Conservation (phyloP, 2,797 vertebrate species). For the Pseudocheirus occidentalis region DNA sequence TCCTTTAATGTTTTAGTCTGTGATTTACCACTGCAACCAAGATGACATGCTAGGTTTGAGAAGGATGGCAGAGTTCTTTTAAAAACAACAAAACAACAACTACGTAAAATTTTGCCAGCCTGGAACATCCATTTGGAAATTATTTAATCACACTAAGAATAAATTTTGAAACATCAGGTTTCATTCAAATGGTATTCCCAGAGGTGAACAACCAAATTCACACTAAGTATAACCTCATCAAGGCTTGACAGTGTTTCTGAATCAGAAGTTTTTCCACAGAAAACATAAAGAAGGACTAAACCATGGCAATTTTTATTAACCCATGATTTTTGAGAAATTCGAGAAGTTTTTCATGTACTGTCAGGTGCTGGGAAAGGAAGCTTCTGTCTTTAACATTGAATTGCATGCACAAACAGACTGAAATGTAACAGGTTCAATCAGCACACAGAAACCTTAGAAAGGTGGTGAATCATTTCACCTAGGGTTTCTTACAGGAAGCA, state of each 20-base stretch:
- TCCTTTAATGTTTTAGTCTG: slow-evolving; percentile 52
- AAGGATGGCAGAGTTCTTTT: slow-evolving; percentile 35
- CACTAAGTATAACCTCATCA: slow-evolving; percentile 24
- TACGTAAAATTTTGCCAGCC: background rate
- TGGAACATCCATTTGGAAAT: slow-evolving; percentile 50
- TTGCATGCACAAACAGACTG: background rate
- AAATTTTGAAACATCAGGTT: slow-evolving; percentile 42
- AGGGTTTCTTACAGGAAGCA: slow-evolving; percentile 22
- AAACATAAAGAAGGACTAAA: background rate
- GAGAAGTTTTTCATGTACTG: slow-evolving; percentile 24
- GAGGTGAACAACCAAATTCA: slow-evolving; percentile 31
- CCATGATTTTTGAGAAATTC: slow-evolving; percentile 12
- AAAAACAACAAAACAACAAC: slow-evolving; percentile 31
- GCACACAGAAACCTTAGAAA: slow-evolving; percentile 33
- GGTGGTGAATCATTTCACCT: background rate
- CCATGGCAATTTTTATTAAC: background rate
- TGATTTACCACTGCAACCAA: slow-evolving; percentile 49
- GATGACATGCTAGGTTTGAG: slow-evolving; percentile 40
- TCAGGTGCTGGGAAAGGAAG: background rate
- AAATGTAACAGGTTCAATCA: slow-evolving; percentile 21
- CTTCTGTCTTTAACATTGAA: slow-evolving; percentile 1
- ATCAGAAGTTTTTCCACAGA: background rate
- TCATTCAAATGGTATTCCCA: slow-evolving; percentile 57
- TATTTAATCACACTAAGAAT: slow-evolving; percentile 58
- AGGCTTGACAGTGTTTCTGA: slow-evolving; percentile 3